Evolutionary conservation across 2,113 vertebrate species (phyloP).

Genomic region (Acanthochromis polyacanthus): DNA sequence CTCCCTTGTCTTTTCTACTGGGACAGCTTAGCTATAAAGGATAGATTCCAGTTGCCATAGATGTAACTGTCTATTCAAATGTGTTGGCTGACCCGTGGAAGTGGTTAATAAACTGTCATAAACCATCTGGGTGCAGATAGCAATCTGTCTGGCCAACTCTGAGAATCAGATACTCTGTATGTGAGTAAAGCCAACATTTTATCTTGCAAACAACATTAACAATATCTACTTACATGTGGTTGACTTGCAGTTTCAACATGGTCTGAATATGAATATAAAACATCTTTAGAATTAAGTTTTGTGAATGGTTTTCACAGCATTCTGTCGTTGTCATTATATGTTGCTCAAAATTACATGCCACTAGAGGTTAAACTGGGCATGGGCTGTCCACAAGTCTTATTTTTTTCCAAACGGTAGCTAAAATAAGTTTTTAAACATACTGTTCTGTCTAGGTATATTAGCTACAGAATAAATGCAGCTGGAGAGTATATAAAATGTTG

Average conservation of each 20-base stretch:
- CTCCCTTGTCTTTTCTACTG: constrained; percentile 3
- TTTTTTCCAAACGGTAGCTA: too few relatives aligned
- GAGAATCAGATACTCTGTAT: not conserved
- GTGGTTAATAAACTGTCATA: constrained; percentile 14
- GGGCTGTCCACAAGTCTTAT: too few relatives aligned
- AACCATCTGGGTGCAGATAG: constrained; percentile 21
- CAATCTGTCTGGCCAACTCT: not conserved
- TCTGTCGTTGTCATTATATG: too few relatives aligned
- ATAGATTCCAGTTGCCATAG: constrained; percentile 4
- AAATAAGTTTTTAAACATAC: too few relatives aligned
- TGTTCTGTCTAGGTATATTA: too few relatives aligned
- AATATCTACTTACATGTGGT: too few relatives aligned
- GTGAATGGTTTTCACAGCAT: not conserved
- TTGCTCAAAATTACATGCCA: too few relatives aligned
- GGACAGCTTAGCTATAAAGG: constrained; percentile 7
- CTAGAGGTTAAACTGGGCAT: too few relatives aligned
- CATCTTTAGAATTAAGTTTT: not conserved
- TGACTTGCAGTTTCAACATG: too few relatives aligned
- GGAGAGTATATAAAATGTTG: too few relatives aligned
- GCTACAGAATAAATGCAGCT: too few relatives aligned
- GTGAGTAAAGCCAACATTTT: not conserved
- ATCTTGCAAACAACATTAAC: not conserved
- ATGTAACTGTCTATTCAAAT: constrained; percentile 16
- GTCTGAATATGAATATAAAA: not conserved
- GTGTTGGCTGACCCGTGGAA: constrained; percentile 13